Evolutionary conservation across 2,113 vertebrate genomes (phyloP).

Genomic region (Cyrtonyx montezumae): DNA sequence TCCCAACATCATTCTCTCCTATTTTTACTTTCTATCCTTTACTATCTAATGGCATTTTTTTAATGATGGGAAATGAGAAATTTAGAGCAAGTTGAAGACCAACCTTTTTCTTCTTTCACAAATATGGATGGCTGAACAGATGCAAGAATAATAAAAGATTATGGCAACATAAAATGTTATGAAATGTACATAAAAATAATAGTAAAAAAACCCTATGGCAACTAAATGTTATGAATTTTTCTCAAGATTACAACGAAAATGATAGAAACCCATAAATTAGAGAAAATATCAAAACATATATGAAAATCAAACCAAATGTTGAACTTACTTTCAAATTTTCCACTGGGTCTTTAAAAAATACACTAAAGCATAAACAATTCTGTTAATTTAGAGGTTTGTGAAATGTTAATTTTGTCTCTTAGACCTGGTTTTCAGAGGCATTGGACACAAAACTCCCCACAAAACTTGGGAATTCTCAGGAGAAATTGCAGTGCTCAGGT

Average conservation of each 20-base stretch:
- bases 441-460: background rate
- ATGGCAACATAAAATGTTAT: too few species aligned
- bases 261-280: background rate
- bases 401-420: background rate
- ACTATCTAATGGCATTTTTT: background rate
- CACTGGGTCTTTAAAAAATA: background rate
- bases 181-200: background rate
- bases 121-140: background rate
- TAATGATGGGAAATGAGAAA: background rate
- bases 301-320: background rate
- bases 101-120: background rate
- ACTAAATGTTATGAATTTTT: too few species aligned
- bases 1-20: background rate
- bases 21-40: background rate
- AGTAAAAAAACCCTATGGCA: too few species aligned
- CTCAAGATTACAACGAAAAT: too few species aligned
- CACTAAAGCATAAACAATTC: background rate
- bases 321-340: background rate
- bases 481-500: background rate
- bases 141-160: background rate
- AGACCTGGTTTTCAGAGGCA: background rate
- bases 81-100: background rate
- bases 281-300: background rate
- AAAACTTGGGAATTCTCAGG: too few species aligned
- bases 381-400: background rate